phyloP scores from a whole-genome alignment of 2,797 vertebrate genomes.

The Gallinago stenura region DNA sequence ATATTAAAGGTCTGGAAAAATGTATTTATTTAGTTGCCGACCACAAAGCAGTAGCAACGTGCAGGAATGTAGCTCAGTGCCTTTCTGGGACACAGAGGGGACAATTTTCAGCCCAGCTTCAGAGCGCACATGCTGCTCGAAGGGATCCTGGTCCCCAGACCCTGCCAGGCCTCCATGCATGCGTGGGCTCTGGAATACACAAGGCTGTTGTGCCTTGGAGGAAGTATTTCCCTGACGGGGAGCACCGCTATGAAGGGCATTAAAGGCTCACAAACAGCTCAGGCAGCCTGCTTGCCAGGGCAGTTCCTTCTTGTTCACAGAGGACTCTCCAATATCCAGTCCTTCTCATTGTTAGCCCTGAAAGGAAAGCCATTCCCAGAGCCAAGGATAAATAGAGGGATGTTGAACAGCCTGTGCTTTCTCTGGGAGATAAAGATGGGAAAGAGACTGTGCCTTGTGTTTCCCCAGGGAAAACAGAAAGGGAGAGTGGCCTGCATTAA shows the following conservation, averaged over 20 bases:
- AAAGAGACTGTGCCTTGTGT: not conserved
- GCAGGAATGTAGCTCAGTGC: not conserved
- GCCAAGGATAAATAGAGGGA: not conserved
- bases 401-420: not conserved
- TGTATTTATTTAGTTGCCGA: not conserved
- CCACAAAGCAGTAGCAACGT: accelerated
- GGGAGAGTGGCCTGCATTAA: not conserved
- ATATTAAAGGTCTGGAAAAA: not conserved
- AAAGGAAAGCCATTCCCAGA: not conserved
- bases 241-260: not conserved
- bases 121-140: not conserved
- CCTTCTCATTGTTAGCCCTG: not conserved
- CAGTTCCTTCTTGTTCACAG: not conserved
- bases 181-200: not conserved
- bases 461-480: not conserved
- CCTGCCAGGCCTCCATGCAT: not conserved
- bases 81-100: not conserved
- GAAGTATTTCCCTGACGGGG: not conserved
- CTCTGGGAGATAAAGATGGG: not conserved
- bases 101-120: not conserved
- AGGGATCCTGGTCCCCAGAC: not conserved
- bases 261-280: not conserved
- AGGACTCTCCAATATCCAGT: not conserved
- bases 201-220: not conserved
- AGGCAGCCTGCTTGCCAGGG: not conserved